Evolutionary conservation across 2,113 vertebrate genomes (phyloP).

Genomic region (Chloropsis hardwickii): DNA sequence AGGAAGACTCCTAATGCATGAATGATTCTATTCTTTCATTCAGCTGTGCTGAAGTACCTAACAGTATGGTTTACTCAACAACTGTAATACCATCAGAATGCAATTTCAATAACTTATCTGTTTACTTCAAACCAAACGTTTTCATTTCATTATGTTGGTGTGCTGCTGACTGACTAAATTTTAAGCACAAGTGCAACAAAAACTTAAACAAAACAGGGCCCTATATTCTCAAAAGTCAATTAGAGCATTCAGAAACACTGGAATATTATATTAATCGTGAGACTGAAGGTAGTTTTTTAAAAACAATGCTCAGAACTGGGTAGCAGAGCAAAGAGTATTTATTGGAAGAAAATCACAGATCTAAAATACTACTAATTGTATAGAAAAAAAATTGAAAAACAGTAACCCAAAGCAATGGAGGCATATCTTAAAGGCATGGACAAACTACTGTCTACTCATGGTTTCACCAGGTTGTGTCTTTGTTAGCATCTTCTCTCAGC

Average conservation of each 20-base stretch:
- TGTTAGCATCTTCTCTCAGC: background rate
- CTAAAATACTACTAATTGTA: background rate
- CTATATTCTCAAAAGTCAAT: constrained; percentile 31
- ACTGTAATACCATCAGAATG: constrained; percentile 1
- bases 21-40: background rate
- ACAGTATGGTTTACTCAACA: background rate
- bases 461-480: background rate
- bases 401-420: background rate
- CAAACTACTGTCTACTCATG: background rate
- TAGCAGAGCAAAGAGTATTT: background rate
- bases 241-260: constrained; percentile 55
- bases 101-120: background rate
- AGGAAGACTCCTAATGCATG: background rate
- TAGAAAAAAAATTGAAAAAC: background rate
- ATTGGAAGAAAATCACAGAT: background rate
- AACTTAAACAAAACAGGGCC: constrained; percentile 14
- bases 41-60: background rate
- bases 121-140: constrained; percentile 26
- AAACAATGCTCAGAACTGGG: constrained; percentile 3
- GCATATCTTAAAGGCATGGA: background rate
- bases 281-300: constrained; percentile 5
- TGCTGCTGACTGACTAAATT: constrained; percentile 21
- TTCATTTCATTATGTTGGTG: background rate
- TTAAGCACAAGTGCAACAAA: constrained; percentile 29
- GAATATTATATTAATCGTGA: constrained; percentile 47